A percentile compares a stretch with the other conserved stretches of the same genome.
Evolutionary conservation across 1,140 invertebrate genomes (phyloP).

Genomic region (Trachymyrmex cornetzi): DNA sequence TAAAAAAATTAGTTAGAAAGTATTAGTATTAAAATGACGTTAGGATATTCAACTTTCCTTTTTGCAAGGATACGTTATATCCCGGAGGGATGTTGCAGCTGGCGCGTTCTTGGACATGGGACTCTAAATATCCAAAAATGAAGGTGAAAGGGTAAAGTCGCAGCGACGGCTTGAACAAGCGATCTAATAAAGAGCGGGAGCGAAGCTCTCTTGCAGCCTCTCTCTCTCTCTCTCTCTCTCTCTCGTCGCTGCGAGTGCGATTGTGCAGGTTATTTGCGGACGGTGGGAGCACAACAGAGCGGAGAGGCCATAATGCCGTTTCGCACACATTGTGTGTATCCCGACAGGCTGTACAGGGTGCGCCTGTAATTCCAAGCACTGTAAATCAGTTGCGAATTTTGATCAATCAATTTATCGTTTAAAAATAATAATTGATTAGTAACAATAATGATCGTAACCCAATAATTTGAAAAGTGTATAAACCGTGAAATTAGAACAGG

Average conservation of each 20-base stretch:
- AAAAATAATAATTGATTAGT: not conserved
- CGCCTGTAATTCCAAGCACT: conserved; percentile 21
- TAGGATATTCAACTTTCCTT: not conserved
- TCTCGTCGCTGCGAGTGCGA: conserved; percentile 32
- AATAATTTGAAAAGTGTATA: not conserved
- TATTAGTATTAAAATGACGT: not conserved
- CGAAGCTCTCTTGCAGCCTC: conserved; percentile 17
- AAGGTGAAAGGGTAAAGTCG: conserved; percentile 24
- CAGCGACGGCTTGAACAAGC: not conserved
- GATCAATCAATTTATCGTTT: not conserved
- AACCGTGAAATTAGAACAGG: not conserved
- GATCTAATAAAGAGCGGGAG: conserved; percentile 61
- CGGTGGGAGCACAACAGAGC: conserved; percentile 63
- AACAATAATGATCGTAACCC: not conserved
- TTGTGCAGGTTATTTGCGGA: conserved; percentile 68
- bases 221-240: conserved; percentile 43
- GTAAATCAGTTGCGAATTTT: not conserved
- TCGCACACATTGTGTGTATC: conserved; percentile 38
- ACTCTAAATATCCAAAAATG: conserved; percentile 33
- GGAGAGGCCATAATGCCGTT: conserved; percentile 13
- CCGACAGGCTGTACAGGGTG: conserved; percentile 39
- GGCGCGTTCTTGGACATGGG: not conserved
- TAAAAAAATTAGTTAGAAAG: too few relatives aligned
- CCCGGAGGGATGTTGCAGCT: not conserved
- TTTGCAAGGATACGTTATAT: not conserved